Evolutionary conservation across 2,113 vertebrate species (phyloP).

Genomic region (Orcinus orca): DNA sequence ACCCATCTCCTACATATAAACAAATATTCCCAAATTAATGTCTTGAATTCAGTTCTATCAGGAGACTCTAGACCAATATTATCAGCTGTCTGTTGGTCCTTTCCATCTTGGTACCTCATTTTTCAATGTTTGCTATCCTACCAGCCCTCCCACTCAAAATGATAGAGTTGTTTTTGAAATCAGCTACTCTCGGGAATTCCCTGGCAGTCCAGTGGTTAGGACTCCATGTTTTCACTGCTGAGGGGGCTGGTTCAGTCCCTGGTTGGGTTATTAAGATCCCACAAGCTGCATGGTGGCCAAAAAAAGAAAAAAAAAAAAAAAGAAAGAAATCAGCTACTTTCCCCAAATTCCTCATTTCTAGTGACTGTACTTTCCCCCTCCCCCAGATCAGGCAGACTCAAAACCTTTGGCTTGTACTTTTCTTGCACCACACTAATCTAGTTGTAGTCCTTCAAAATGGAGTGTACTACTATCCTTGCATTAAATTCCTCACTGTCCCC

Average conservation of each 20-base stretch:
- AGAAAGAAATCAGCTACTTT: neutral
- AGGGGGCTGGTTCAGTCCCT: neutral
- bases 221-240: too few relatives aligned
- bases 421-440: neutral
- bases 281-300: too few relatives aligned
- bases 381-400: neutral
- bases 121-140: neutral
- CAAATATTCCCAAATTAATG: neutral
- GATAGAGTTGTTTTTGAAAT: neutral
- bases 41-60: neutral
- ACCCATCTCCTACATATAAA: neutral
- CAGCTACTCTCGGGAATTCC: neutral
- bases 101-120: neutral
- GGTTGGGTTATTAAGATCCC: too few relatives aligned
- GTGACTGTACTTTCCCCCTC: fast-evolving
- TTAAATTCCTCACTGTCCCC: too few relatives aligned
- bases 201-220: too few relatives aligned
- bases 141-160: neutral
- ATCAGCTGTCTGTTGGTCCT: neutral
- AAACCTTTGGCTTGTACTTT: neutral
- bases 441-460: neutral
- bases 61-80: neutral
- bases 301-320: too few relatives aligned
- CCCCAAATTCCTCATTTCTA: neutral
- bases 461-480: too few relatives aligned